Conservation (phyloP, 2,888 invertebrate genomes). For the Diaperis boleti region DNA sequence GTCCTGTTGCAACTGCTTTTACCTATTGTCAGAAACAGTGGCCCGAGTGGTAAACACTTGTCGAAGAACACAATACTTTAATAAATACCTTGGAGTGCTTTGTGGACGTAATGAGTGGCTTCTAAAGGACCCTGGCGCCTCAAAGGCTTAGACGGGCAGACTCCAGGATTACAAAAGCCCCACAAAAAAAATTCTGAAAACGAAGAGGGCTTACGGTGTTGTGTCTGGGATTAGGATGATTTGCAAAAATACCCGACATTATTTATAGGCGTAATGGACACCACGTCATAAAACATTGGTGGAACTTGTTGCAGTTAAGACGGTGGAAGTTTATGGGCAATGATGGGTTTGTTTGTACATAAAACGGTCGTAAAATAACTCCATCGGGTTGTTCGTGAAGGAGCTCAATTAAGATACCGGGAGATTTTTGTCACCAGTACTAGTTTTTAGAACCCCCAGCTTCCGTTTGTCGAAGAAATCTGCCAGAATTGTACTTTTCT, state of each 20-base stretch:
- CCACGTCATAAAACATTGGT: slow-evolving; percentile 13
- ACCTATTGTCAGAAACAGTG: slow-evolving; percentile 54
- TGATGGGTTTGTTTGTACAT: slow-evolving; percentile 6
- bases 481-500: neutral
- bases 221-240: slow-evolving; percentile 19
- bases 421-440: neutral
- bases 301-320: slow-evolving; percentile 15
- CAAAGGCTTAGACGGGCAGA: slow-evolving; percentile 52
- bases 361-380: slow-evolving; percentile 10
- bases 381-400: neutral
- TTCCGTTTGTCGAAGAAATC: neutral
- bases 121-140: slow-evolving; percentile 58
- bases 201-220: neutral
- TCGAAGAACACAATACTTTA: slow-evolving; percentile 58
- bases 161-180: slow-evolving; percentile 33
- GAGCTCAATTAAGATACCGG: neutral
- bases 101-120: slow-evolving; percentile 59
- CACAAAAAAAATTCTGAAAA: slow-evolving; percentile 9
- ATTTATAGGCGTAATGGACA: slow-evolving; percentile 18
- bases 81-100: slow-evolving; percentile 58
- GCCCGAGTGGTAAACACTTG: slow-evolving; percentile 60
- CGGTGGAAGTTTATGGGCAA: slow-evolving; percentile 10
- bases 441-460: neutral
- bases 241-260: slow-evolving; percentile 10
- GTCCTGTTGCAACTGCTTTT: slow-evolving; percentile 45